Base-by-base conservation (phyloP, 2,113 vertebrate species). In the Salminus brasiliensis region DNA sequence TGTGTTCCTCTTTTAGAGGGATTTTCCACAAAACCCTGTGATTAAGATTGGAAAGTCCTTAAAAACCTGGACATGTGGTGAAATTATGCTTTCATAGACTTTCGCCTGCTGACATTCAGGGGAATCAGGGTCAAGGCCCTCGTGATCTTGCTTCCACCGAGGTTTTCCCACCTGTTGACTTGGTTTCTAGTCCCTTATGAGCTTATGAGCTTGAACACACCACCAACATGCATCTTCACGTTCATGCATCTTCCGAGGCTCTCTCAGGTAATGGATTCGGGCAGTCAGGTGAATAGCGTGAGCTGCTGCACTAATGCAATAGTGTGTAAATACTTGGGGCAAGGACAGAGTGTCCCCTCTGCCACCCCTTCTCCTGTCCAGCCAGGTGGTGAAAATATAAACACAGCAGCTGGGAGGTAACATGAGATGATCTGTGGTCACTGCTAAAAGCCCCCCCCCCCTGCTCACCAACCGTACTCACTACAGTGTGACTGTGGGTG, bases 271-370 rank as follows among this genome's bases (percentile, higher is more conserved):
- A n/a, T 18, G 15, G 29, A 43, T 62, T 16, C 13, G 53, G 36
- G 13, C 30, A n/a, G 32, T 57, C 7, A 39, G 47, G 6, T n/a
- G 5, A 27, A 72, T 16, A 5, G 5, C 12, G 21, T 43, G 36
- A 45, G 16, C 15, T 60, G 15, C 36, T 60, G 47, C 4, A 18
- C 47, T 49, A 15, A 23, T 57, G 49, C 25, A 53, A 43, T 39
- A 65, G 32, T 41, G 55, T 76, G 41, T 60, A 72, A 80, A 72
- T 67, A 55, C 16, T 36, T 3, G 8, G 12, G 18, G 23, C 13
- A 10, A 74, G 88, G 66, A 89, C 89, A 87, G 65, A 84, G 78
- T 88, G 83, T 89, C 74, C 60, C 76, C 74, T 71, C n/a, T 68
- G 66, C 32, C 49, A 27, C 63, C 23, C 47, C 43, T n/a, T 11